Base-by-base conservation (phyloP, 2,888 invertebrate species). In the Trichacis sp. region DNA sequence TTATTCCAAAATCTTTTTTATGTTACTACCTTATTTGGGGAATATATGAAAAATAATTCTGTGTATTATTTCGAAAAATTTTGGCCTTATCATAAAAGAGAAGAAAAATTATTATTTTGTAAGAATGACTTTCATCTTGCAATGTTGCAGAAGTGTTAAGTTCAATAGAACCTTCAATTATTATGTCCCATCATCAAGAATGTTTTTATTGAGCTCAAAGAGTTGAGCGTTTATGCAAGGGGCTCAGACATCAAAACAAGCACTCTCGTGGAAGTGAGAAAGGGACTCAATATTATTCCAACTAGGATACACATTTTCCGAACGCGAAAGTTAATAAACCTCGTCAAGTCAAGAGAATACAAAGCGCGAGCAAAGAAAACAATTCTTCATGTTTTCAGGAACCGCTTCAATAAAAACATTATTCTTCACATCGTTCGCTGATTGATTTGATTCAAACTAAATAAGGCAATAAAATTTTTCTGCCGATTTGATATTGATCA, bases 161-260 rank as follows among this genome's bases (percentile, higher is more conserved):
- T 9, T 2, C 2, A 40, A 40, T 15, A 15, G 9, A 33, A 33
- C 9, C 14, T 14, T 40, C 15, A 15, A 15, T 14, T 40, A 40
- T 40, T 9, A 40, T 40, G 40, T 15, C 14, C 9, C 12, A 40
- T 40, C 15, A 15, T 15, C 15, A 40, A 5, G 4, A 15, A 40
- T 40, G 40, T 14, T 40, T 40, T 40, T 15, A 40, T 40, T 15
- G 14, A 40, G 15, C 12, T 40, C 15, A 1, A 40, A 40, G 15
- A 15, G 40, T 15, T 12, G 12, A 15, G 14, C 40, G 40, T 40
- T 40, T 40, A 15, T 15, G 14, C 12, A n/a, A 15, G 9, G 33
- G 33, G 33, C 33, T 33, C 33, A 33, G 33, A 40, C 40, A 9
- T 40, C 15, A 40, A 40, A 40, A 40, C 40, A 40, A 40, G 15